Conservation (phyloP, 2,797 vertebrate species). For the Lateolabrax maculatus region DNA sequence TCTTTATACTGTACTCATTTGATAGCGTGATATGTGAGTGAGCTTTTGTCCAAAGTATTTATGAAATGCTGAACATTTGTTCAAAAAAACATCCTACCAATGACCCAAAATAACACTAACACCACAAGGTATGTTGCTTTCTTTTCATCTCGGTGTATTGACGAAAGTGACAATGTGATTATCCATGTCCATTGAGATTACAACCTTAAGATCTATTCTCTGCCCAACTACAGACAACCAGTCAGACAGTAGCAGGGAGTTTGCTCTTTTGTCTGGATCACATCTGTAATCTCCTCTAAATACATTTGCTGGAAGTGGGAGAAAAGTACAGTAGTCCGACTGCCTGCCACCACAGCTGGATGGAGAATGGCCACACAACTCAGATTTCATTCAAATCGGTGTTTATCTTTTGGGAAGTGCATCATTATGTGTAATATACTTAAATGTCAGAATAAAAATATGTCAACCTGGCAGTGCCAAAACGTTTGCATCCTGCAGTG, state of each 20-base stretch:
- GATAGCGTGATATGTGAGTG: conserved; percentile 20
- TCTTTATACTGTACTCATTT: conserved; percentile 19
- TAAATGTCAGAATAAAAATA: conserved; percentile 82
- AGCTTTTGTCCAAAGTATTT: conserved; percentile 29
- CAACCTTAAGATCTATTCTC: conserved; percentile 55
- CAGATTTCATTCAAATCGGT: conserved; percentile 82
- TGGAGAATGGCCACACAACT: conserved; percentile 75
- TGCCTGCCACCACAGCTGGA: conserved; percentile 79
- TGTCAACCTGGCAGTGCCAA: conserved; percentile 61
- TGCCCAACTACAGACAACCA: conserved; percentile 55
- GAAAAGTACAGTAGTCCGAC: conserved; percentile 81
- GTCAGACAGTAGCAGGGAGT: conserved; percentile 73
- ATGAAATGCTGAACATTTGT: conserved; percentile 20
- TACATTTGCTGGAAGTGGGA: conserved; percentile 81
- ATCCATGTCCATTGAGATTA: conserved; percentile 42
- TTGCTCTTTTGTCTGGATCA: conserved; percentile 78
- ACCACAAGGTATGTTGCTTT: conserved; percentile 13
- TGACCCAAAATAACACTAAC: conserved; percentile 11
- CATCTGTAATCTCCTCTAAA: conserved; percentile 85
- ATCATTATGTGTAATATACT: conserved; percentile 83
- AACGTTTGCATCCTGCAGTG: conserved; percentile 45
- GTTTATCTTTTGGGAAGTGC: conserved; percentile 82
- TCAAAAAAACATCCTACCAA: neutral
- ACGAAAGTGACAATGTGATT: conserved; percentile 43
- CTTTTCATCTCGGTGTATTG: conserved; percentile 35